These are phyloP conservation scores for Madoqua kirkii DNA, from an alignment of 2,113 vertebrate species.

Conservation along the genomic window DNA sequence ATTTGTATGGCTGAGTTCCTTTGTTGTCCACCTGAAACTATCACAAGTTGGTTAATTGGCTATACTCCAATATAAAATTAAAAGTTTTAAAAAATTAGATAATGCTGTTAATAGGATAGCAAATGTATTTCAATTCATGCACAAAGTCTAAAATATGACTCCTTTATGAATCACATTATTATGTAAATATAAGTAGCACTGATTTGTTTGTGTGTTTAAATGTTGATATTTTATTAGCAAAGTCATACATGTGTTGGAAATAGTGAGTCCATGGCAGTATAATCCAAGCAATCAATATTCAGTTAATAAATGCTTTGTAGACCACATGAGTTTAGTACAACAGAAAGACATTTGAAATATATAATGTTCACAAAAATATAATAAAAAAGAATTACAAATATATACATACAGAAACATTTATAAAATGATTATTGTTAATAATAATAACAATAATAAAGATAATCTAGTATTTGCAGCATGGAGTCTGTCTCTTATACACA, in stretches of 20 bases:
- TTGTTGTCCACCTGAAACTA: not conserved
- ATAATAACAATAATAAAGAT: not conserved
- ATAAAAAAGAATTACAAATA: not conserved
- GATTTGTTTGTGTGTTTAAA: not conserved
- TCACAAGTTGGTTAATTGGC: not conserved
- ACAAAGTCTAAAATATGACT: not conserved
- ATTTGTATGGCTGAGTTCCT: not conserved
- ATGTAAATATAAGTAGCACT: not conserved
- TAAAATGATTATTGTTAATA: not conserved
- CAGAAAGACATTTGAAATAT: not conserved
- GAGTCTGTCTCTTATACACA: too few species aligned
- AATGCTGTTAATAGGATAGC: not conserved
- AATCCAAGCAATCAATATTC: not conserved
- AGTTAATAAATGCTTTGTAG: not conserved
- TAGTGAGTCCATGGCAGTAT: not conserved
- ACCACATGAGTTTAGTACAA: not conserved
- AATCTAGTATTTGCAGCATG: not conserved
- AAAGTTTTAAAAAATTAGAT: not conserved
- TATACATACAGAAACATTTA: not conserved
- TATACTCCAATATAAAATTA: not conserved
- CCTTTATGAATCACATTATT: not conserved
- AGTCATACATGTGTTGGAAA: not conserved
- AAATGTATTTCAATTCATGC: not conserved
- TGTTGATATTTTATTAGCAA: not conserved
- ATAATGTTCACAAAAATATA: not conserved